Base-by-base conservation (phyloP, 1,140 invertebrate species). In the Sitodiplosis mosellana region DNA sequence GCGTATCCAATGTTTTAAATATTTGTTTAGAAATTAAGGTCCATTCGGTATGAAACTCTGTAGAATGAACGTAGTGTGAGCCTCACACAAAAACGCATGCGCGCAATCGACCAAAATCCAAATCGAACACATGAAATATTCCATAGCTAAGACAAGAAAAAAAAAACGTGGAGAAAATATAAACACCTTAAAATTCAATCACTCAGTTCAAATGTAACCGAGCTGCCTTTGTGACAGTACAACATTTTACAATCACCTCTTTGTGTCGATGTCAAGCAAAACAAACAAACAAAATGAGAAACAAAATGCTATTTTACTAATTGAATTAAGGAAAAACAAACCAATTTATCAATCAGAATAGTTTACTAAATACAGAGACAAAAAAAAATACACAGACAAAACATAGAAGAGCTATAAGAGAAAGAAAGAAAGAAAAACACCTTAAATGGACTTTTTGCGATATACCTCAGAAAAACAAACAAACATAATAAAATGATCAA, bases 211-310 rank as follows among this genome's bases (percentile, higher is more conserved):
- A 48, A 48, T 48, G 47, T 37, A 48, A 48, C 37, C 40, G 34
- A 48, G 47, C 47, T 48, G 47, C 47, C 47, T 48, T 48, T 48
- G 27, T 21, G 47, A 37, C 47, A 48, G 47, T 48, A 48, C 47
- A 48, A 48, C 17, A 43, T 18, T 40, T 40, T 40, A 40, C 37
- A 18, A 43, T 27, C 27, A 27, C 27, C 10, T 27, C 27, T 12
- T 43, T 43, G 41, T 43, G 41, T 43, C 41, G 44, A 45, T 33
- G 34, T 20, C 14, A 45, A 34, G 2, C 2, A 45, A 45, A 45
- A 17, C 5, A 45, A 17, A 45, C 8, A 43, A 43, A 43, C 42
- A 19, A 45, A 42, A 18, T 41, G 10, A 41, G 18, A 14, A 41
- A 19, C 15, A 20, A 27, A 3, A 27, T 27, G 3, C 27, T 27